Evolutionary conservation across 1,140 invertebrate species (phyloP).

Genomic region (Macrosteles quadrilineatus): DNA sequence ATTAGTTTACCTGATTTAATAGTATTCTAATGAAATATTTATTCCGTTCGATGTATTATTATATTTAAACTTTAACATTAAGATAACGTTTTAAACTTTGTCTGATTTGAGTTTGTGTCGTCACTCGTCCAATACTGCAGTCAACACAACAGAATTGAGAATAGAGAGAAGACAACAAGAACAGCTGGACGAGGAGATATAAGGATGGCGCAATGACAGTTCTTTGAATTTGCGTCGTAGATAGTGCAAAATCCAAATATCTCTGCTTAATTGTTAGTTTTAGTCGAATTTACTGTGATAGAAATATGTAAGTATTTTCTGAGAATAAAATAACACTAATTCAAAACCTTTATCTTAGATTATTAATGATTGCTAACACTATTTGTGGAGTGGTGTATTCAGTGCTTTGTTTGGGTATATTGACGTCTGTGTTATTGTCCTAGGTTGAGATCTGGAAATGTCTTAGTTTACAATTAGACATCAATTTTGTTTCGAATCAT

Average conservation of each 20-base stretch:
- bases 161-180: neutral
- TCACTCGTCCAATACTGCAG: no score
- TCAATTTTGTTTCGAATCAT: no score
- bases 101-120: no score
- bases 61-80: no score
- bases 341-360: no score
- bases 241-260: neutral
- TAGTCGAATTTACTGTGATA: neutral
- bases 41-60: no score
- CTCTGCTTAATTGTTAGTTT: neutral
- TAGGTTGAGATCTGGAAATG: neutral
- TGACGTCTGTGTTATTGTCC: conserved; percentile 22
- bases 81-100: no score
- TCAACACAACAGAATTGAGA: no score
- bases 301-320: conserved; percentile 11
- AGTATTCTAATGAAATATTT: no score
- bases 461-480: neutral
- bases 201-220: conserved; percentile 26
- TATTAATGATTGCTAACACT: neutral
- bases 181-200: conserved; percentile 4
- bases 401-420: conserved; percentile 14
- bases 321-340: neutral
- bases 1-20: no score
- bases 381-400: neutral
- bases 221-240: conserved; percentile 27